These are phyloP conservation scores for Acanthosepion lycidas DNA, from an alignment of 2,888 invertebrate genomes.

Conservation along the genomic window DNA sequence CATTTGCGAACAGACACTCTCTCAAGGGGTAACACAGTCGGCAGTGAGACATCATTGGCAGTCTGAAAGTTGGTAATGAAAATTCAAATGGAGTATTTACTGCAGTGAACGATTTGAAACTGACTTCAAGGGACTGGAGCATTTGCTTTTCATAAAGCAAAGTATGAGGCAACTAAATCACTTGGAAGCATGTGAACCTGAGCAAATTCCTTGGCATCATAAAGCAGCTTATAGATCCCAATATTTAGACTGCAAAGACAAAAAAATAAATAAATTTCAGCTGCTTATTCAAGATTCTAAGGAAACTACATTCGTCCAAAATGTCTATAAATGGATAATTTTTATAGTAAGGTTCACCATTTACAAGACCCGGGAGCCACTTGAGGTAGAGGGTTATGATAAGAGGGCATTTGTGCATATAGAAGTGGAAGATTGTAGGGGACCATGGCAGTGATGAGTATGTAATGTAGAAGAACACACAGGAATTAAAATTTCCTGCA, in stretches of 20 bases:
- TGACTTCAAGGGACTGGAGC: slow-evolving; percentile 65
- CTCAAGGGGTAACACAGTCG: too few relatives aligned
- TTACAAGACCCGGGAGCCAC: too few relatives aligned
- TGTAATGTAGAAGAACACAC: too few relatives aligned
- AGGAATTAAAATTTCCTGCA: too few relatives aligned
- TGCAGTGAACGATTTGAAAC: background rate
- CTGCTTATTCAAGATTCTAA: background rate
- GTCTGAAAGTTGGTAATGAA: background rate
- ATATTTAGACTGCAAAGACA: slow-evolving; percentile 81
- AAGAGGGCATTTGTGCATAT: too few relatives aligned
- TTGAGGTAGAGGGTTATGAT: too few relatives aligned
- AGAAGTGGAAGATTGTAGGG: too few relatives aligned
- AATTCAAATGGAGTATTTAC: background rate
- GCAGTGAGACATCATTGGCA: too few relatives aligned
- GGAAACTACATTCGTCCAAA: background rate
- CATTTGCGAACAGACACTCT: too few relatives aligned
- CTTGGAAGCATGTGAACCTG: slow-evolving; percentile 89
- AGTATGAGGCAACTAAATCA: slow-evolving; percentile 92
- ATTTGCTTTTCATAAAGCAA: slow-evolving; percentile 86
- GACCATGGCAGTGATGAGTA: too few relatives aligned
- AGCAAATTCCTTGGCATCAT: slow-evolving; percentile 90
- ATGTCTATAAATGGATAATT: background rate
- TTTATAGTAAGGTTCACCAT: too few relatives aligned
- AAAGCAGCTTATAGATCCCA: slow-evolving; percentile 90
- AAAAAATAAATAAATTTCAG: background rate